Base-by-base conservation (phyloP, 2,888 invertebrate species). In the Coleophora deauratella region DNA sequence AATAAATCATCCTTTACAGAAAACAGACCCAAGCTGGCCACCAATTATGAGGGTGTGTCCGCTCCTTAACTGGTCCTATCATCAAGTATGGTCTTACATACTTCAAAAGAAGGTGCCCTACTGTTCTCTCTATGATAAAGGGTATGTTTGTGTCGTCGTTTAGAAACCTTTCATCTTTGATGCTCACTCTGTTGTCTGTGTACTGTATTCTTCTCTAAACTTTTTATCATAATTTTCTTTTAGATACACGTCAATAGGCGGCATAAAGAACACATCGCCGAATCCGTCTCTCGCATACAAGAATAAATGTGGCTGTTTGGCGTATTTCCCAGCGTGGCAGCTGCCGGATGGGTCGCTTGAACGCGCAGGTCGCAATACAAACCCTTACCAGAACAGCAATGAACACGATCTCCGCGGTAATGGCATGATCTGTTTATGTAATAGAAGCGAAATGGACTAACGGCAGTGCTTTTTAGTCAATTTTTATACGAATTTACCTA, bases 1-100 rank as follows among this genome's bases (percentile, higher is more conserved):
- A n/a, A n/a, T n/a, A n/a, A n/a, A n/a, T n/a, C n/a, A n/a, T n/a
- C n/a, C n/a, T n/a, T 59, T 49, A 12, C 66, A 94, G 91, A 88
- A 88, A 72, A 98, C 98, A 1, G 99, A 99, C 74, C 60, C 88
- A 0, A 92, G 88, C 50, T 99, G 99, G 99, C 98, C 99, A 0
- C 88, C 90, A 55, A 82, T 97, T 49, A 91, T 97, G 87, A 87
- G 99, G 36, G 91, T 98, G 3, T 95, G 91, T 61, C 98, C 98
- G 0, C 77, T 99, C 11, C 81, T 99, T n/a, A 91, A 96, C 57
- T 99, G 98, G 98, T 89, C 88, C 9, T 98, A 97, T 69, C 88
- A 89, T 21, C 93, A 98, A 62, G 91, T 99, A 45, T 99, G 99
- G 99, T 88, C 89, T 42, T 97, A 97, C 64, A 87, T 99, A 4